Percentiles rank a stretch among this genome's conserved stretches.
Conservation (phyloP, 2,797 vertebrate species). For the Leucoraja ocellata region DNA sequence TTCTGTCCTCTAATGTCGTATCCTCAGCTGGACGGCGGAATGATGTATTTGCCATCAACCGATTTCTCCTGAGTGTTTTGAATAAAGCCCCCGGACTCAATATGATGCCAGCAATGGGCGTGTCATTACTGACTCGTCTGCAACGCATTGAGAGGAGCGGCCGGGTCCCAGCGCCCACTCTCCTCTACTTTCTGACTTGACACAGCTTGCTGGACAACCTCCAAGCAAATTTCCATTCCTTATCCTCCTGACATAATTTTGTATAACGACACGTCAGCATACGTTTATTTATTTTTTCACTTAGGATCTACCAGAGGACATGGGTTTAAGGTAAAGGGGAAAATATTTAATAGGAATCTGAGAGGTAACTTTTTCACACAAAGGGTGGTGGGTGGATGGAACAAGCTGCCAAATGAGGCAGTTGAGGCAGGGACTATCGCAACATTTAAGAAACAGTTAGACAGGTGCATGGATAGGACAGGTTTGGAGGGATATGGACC, state of each 20-base stretch:
- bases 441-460: too few relatives aligned
- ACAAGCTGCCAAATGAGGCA: too few relatives aligned
- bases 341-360: too few relatives aligned
- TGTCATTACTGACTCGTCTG: background rate
- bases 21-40: conserved; percentile 26
- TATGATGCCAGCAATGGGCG: conserved; percentile 20
- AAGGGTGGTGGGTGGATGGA: too few relatives aligned
- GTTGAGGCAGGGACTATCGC: too few relatives aligned
- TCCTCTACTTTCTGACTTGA: too few relatives aligned
- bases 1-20: conserved; percentile 8
- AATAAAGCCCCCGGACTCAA: background rate
- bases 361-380: too few relatives aligned
- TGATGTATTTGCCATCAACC: conserved; percentile 8
- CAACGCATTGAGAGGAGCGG: background rate
- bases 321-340: too few relatives aligned
- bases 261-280: background rate
- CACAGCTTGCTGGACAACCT: background rate
- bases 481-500: too few relatives aligned
- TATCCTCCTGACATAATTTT: background rate
- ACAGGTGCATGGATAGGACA: too few relatives aligned
- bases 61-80: conserved; percentile 17
- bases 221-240: background rate
- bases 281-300: background rate
- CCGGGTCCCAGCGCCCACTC: conserved; percentile 1
- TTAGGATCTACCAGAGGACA: background rate